These are phyloP conservation scores for Neogobius melanostomus DNA, from an alignment of 2,113 vertebrate species.

Conservation along the genomic window DNA sequence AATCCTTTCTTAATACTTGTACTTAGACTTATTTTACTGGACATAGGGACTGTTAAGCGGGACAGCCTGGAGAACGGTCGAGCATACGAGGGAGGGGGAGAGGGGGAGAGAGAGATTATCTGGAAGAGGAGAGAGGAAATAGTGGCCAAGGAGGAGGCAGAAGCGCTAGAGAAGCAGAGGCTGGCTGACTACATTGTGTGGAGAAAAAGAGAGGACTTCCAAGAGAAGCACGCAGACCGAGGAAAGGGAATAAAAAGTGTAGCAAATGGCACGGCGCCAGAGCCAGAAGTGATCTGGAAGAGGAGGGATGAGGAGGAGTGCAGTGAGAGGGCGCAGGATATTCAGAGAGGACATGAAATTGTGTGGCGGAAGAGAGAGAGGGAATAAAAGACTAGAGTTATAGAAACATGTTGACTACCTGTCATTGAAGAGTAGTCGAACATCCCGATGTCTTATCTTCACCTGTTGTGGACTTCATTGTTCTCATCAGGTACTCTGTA, in stretches of 20 bases:
- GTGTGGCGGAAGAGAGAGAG: conserved; percentile 76
- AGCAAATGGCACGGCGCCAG: conserved; percentile 55
- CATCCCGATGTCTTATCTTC: conserved; percentile 50
- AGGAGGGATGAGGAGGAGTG: conserved; percentile 71
- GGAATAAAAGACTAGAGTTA: conserved; percentile 45
- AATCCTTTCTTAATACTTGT: conserved; percentile 2
- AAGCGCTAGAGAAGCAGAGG: conserved; percentile 72
- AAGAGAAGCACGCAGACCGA: conserved; percentile 72
- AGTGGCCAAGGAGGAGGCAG: conserved; percentile 74
- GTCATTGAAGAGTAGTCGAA: conserved; percentile 46
- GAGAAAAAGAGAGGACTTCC: conserved; percentile 79
- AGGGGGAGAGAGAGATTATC: conserved; percentile 77
- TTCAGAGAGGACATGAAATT: conserved; percentile 68
- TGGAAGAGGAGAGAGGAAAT: conserved; percentile 81
- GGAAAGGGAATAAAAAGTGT: conserved; percentile 54
- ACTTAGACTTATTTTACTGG: conserved; percentile 30
- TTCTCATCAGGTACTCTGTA: conserved; percentile 53
- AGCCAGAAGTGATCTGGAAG: conserved; percentile 76
- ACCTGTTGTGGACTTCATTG: conserved; percentile 33
- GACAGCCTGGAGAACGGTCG: conserved; percentile 83
- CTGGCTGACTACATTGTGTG: conserved; percentile 76
- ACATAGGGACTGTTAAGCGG: conserved; percentile 55
- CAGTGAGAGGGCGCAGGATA: conserved; percentile 61
- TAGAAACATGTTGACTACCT: conserved; percentile 13
- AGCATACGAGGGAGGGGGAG: conserved; percentile 77